phyloP scores from a whole-genome alignment of 1,140 invertebrate genomes.

The Cryptotermes secundus region DNA sequence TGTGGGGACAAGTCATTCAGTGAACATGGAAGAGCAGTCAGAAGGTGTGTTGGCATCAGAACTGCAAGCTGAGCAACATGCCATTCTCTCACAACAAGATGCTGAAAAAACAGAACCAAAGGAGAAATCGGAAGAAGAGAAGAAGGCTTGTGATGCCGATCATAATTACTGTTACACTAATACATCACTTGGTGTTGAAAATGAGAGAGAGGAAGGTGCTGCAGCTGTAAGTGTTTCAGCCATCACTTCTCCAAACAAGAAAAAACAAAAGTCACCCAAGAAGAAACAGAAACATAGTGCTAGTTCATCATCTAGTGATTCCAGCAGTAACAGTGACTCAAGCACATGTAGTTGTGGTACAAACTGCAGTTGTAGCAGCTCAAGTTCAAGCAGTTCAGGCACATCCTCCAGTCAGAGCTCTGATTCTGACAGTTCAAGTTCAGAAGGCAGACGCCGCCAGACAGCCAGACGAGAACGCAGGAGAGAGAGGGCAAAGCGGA shows the following conservation, averaged over 20 bases:
- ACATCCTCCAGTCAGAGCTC: constrained; percentile 67
- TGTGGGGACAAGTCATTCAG: constrained; percentile 21
- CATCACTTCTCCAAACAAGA: constrained; percentile 39
- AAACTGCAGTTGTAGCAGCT: constrained; percentile 75
- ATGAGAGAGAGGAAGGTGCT: constrained; percentile 27
- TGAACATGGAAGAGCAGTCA: neutral
- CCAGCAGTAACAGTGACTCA: constrained; percentile 71
- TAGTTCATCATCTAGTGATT: constrained; percentile 63
- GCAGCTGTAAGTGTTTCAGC: neutral
- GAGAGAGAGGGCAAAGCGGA: constrained; percentile 39
- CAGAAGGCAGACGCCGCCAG: constrained; percentile 49
- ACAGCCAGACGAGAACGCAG: constrained; percentile 48
- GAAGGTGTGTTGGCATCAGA: neutral
- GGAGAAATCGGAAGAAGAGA: constrained; percentile 41
- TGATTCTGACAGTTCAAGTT: constrained; percentile 63
- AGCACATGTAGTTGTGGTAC: constrained; percentile 75
- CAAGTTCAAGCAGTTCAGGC: constrained; percentile 56
- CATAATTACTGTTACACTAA: constrained; percentile 62
- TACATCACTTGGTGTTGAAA: constrained; percentile 31
- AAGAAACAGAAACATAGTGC: constrained; percentile 47
- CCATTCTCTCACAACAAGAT: neutral
- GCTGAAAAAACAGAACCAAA: constrained; percentile 39
- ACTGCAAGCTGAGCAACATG: neutral
- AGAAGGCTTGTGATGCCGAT: constrained; percentile 46
- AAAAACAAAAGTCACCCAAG: constrained; percentile 48